These are phyloP conservation scores for Amphimedon queenslandica DNA, from an alignment of 37 sponge, comb jelly and placozoan genomes.

Conservation along the genomic window DNA sequence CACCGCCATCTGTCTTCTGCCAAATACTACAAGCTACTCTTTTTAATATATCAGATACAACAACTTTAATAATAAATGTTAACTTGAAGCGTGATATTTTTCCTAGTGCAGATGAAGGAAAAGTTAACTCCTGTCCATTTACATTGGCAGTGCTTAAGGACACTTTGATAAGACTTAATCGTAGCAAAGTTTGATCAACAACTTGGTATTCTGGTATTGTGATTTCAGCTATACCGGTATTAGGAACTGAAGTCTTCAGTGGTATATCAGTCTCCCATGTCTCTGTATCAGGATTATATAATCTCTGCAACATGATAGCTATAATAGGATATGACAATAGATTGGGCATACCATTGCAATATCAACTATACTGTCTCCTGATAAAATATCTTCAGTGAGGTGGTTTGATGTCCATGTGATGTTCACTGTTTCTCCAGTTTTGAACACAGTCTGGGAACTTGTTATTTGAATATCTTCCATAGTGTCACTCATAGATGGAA, in stretches of 20 bases:
- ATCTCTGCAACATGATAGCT: background rate
- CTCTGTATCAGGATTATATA: background rate
- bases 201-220: background rate
- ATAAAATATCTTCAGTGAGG: background rate
- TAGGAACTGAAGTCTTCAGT: background rate
- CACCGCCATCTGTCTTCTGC: background rate
- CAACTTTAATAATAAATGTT: background rate
- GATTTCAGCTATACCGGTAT: background rate
- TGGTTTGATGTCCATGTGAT: conserved; percentile 17
- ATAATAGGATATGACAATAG: too few species aligned
- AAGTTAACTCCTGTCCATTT: background rate
- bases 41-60: background rate
- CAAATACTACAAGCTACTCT: background rate
- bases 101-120: background rate
- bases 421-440: background rate
- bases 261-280: background rate
- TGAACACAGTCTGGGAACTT: too few species aligned
- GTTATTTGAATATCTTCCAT: too few species aligned
- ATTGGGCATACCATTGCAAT: background rate
- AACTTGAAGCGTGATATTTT: background rate
- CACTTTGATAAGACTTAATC: background rate
- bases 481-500: too few species aligned
- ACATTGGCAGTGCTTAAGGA: background rate
- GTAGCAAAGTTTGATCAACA: background rate
- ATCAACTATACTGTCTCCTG: background rate